Percentiles rank a stretch among this genome's conserved stretches.
Conservation (phyloP, 2,113 vertebrate species). For the Pachyramphus minor region DNA sequence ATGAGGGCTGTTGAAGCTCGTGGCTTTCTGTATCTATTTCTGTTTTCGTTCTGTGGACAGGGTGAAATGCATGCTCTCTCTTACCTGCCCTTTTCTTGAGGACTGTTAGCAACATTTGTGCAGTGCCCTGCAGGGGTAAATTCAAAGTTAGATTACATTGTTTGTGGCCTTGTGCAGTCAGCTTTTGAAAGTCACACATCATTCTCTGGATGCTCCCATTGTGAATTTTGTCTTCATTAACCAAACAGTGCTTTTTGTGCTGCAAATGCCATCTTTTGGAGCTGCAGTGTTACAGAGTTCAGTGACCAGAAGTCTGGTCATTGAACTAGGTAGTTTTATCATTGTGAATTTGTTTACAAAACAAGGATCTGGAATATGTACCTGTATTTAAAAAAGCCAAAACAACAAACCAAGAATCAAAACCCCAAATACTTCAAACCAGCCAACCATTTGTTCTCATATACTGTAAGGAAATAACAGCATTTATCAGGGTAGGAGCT, state of each 20-base stretch:
- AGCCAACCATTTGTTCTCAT: neutral
- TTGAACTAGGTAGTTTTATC: neutral
- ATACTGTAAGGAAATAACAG: neutral
- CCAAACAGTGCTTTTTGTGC: neutral
- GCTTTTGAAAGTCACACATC: neutral
- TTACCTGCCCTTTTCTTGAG: neutral
- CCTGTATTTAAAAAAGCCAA: neutral
- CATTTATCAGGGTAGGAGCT: neutral
- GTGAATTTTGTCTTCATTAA: neutral
- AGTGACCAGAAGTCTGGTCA: neutral
- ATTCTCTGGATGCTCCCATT: neutral
- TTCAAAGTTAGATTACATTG: neutral
- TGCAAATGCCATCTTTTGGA: neutral
- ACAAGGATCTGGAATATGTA: neutral
- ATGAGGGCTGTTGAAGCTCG: neutral
- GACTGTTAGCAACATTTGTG: neutral
- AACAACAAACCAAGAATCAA: neutral
- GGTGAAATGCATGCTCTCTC: neutral
- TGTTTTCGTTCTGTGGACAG: neutral
- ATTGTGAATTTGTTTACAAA: neutral
- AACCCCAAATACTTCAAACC: neutral
- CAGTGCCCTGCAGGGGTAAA: neutral
- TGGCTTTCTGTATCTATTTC: neutral
- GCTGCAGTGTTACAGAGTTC: neutral
- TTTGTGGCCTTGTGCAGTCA: neutral